Base-by-base conservation (phyloP, 2,113 vertebrate genomes). In the Burhinus oedicnemus region DNA sequence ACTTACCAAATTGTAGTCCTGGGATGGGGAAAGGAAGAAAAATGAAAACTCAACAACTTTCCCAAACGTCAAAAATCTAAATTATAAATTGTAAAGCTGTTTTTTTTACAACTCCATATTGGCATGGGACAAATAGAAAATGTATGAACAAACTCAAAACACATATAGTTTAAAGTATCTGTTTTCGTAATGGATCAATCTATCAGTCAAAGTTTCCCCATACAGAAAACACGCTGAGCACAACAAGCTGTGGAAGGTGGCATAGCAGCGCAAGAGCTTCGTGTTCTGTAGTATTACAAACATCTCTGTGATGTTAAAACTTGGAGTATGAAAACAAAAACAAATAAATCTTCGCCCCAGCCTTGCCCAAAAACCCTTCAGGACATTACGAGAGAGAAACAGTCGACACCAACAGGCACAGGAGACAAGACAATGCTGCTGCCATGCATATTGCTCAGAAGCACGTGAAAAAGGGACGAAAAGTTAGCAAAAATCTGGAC, bases 1-100 rank as follows among this genome's bases (percentile, higher is more conserved):
- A 70, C 72, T 88, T 81, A 74, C 9, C 29, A 90, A 92, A 83
- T 38, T 71, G 23, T 25, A 86, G 20, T 62, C 47, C 29, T 74
- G 83, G 55, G 82, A 81, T 2, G 2, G 22, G 23, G 3, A 60
- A 87, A 90, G 52, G 65, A 81, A 93, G 32, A 75, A 81, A 95
- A 95, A 90, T 66, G 58, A 93, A 93, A 96, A 81, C 42, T 80
- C 49, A 86, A 77, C 23, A 74, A 62, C 71, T 74, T 95, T 40
- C 27, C 49, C 55, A 81, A 77, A 75, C 83, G 68, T 68, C 68
- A 95, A 51, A 51, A 83, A 55, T 60, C 55, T 74, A 87, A 92
- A 83, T 81, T 89, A 87, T 38, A 52, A 77, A 83, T 89, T 92
- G 11, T 9, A 75, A 54, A 75, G 12, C 4, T 32, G 17, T 0